Base-by-base conservation (phyloP, 2,888 invertebrate species). In the Dioctria rufipes region DNA sequence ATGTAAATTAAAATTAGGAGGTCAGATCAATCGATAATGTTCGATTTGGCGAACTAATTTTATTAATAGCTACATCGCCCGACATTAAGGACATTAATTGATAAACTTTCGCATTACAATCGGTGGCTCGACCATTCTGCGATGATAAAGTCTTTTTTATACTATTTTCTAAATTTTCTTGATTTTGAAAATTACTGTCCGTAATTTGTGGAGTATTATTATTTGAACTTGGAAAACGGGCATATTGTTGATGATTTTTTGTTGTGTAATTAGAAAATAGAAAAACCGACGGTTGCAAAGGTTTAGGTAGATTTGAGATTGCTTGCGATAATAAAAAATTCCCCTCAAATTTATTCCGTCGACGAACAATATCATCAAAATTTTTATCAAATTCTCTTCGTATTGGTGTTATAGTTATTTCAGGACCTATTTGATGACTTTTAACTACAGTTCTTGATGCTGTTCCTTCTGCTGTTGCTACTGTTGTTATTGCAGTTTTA, bases 11-110 rank as follows among this genome's bases (percentile, higher is more conserved):
- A 25, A 61, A 75, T 86, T 87, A 88, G 82, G 88, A 87, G 80
- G 88, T 89, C 83, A 88, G 85, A 85, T 88, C 88, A 83, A 88
- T 89, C 75, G 89, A 88, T 83, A 88, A 85, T 82, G 88, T 85
- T 67, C 86, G 87, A 81, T 84, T 85, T 67, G 86, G 84, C 40
- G 88, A 84, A 84, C 84, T 85, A 8, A 85, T 85, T 83, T 85
- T 83, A 58, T 80, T 83, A 39, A 81, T 78, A 63, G 75, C 66
- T 51, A 80, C 81, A 25, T 80, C 81, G 43, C 51, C 77, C 42
- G 78, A 71, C 54, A 61, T 49, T 5, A 54, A 67, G 13, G 79
- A 66, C 51, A 81, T 65, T 40, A 81, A n/a, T 49, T 80, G 80
- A 75, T 80, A 66, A n/a, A 82, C 39, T 75, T 80, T 80, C 39